These are phyloP conservation scores for Thecophora atra DNA, from an alignment of 2,888 invertebrate species.

Conservation along the genomic window DNA sequence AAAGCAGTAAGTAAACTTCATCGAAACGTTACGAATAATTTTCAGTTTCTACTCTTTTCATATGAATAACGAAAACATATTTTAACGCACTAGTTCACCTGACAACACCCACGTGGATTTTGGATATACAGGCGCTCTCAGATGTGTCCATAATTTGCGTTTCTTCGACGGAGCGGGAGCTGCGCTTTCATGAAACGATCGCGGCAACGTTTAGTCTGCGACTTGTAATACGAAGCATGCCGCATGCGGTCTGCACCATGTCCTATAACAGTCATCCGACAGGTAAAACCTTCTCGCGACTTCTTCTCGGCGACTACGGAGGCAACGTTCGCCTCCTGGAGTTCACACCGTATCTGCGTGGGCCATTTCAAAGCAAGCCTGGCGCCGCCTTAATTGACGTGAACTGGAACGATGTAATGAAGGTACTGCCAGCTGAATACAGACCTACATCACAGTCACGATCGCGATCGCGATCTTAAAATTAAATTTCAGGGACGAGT, in stretches of 20 bases:
- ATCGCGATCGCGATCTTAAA: neutral
- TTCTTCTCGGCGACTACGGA: conserved; percentile 79
- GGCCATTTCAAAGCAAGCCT: conserved; percentile 77
- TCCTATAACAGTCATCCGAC: conserved; percentile 56
- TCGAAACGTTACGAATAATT: neutral
- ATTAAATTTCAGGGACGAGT: conserved; percentile 64
- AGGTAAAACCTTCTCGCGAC: conserved; percentile 61
- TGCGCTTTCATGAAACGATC: conserved; percentile 82
- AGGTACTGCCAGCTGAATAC: conserved; percentile 57
- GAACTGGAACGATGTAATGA: conserved; percentile 70
- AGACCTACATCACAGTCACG: neutral
- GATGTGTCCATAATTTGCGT: conserved; percentile 82
- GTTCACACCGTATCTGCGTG: conserved; percentile 72
- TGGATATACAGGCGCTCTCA: conserved; percentile 77
- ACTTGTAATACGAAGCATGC: conserved; percentile 73
- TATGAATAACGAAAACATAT: too few relatives aligned
- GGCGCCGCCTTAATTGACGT: conserved; percentile 71
- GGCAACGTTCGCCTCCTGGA: conserved; percentile 75
- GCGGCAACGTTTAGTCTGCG: conserved; percentile 78
- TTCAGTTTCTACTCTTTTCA: neutral
- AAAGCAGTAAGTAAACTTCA: conserved; percentile 69
- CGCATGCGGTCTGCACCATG: conserved; percentile 59
- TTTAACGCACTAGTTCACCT: conserved; percentile 70
- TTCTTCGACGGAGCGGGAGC: conserved; percentile 79
- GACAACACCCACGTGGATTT: conserved; percentile 76